A percentile compares a stretch with the other conserved stretches of the same genome.
These are phyloP conservation scores for Formica aserva DNA, from an alignment of 2,888 invertebrate genomes.

Conservation along the genomic window DNA sequence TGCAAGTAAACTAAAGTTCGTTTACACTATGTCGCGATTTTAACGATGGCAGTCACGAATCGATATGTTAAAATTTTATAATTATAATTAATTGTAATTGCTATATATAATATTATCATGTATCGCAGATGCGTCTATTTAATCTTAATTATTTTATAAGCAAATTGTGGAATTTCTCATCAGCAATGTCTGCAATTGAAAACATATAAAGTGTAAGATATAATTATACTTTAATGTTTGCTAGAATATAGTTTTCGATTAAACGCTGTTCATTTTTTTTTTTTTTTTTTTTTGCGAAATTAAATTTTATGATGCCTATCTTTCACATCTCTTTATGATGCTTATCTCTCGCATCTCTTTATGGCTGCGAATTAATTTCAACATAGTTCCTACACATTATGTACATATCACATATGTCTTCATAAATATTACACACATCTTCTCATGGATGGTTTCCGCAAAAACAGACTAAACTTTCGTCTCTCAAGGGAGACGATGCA, in stretches of 20 bases:
- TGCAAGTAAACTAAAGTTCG: slow-evolving; percentile 38
- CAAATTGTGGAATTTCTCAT: neutral
- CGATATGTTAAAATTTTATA: neutral
- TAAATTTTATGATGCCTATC: neutral
- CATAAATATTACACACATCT: neutral
- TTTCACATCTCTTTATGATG: neutral
- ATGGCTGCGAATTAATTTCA: slow-evolving; percentile 9
- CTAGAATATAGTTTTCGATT: neutral
- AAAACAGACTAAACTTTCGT: slow-evolving; percentile 42
- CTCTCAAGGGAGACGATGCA: slow-evolving; percentile 16
- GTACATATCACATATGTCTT: neutral
- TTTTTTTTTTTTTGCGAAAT: neutral
- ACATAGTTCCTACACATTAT: neutral
- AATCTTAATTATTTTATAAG: neutral
- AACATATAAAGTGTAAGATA: neutral
- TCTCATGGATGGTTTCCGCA: slow-evolving; percentile 12
- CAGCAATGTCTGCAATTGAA: neutral
- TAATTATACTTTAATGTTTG: neutral
- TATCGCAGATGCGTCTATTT: neutral
- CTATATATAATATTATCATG: neutral
- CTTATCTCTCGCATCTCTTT: neutral
- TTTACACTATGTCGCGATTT: slow-evolving; percentile 15
- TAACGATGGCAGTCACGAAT: slow-evolving; percentile 11
- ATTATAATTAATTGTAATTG: neutral
- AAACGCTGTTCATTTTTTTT: neutral